Evolutionary conservation across 2,888 invertebrate species (phyloP), one percentile per base, ranked within the genome.

Genomic region (Meteorus cinctellus): DNA sequence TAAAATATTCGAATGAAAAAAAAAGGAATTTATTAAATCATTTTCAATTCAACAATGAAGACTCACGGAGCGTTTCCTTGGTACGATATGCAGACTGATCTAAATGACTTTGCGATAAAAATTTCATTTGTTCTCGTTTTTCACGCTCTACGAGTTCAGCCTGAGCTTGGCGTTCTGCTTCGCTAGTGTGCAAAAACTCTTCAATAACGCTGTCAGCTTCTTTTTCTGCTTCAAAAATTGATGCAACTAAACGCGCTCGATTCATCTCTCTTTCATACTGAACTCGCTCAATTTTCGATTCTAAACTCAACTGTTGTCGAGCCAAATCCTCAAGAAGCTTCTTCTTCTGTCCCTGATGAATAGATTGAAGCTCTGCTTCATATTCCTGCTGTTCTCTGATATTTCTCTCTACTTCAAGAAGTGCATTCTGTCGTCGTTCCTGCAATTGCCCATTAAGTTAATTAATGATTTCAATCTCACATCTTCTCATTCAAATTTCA

Each of bases 251-350:
- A 75, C 85, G 83, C 29, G 82, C 76, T 78, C 87, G 83, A 75
- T 89, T 88, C 5, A 81, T 85, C 86, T 95, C 95, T 88, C 92
- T 93, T 81, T 91, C 91, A 85, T 92, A 92, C 82, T 95, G 95
- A 75, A 95, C 91, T 90, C 93, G 93, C 77, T 92, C 92, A 80
- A 95, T 92, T 89, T 95, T 92, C 79, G 89, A 90, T 85, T 95
- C 95, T 60, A 95, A 89, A 83, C 92, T 92, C 76, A 91, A 91
- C 89, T 95, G 95, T 84, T 94, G 92, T 84, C 92, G 86, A 73
- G 93, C 89, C 81, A 94, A 90, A 84, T 91, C 90, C 80, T 90
- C 90, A 80, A 92, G 82, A 41, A 92, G 88, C 92, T 92, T 94
- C 84, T 93, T 92, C 86, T 92, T 92, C 84, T 93, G 93, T 76